Evolutionary conservation across 30 jellyfish, hydroid and myxozoan species (phyloP), one percentile per base, ranked within the genome.

Genomic region (Hydra vulgaris): DNA sequence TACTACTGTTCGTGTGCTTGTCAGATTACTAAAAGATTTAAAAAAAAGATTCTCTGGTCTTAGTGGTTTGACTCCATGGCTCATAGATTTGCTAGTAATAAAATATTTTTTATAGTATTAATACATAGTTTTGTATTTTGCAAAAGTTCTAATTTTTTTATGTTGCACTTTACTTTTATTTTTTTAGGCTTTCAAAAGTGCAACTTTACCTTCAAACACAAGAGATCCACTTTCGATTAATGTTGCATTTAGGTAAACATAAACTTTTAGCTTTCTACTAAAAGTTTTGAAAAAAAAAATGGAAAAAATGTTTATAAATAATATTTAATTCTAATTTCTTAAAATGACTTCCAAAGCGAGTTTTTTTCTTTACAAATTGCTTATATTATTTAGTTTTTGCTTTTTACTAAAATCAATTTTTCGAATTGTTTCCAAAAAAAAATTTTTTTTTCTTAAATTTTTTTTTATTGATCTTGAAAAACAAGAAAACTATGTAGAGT

Each of bases 51-150:
- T 74, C 56, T 74, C 76, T 20, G 97, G 97, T n/a, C 73, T 90
- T 8, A 79, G 79, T 54, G 95, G 94, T 26, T 81, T 90, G 26
- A 90, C 95, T 7, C 97, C 97, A 0, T 90, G 97, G 97, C 88
- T 90, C 15, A 90, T 90, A 27, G 97, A 90, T 61, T 55, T 90
- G 26, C 73, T 90, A 85, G 97, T 90, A 80, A 61, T 87, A 12
- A 61, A 68, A 16, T 15, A 72, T 12, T 15, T 18, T 19, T 79
- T 17, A 8, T 27, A 27, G 7, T 68, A n/a, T 8, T 68, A 68
- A 3, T n/a, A 15, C 75, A 7, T 3, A 68, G 15, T 24, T 8
- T 68, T 7, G 15, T 68, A 4, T 68, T 1, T 16, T 68, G 25
- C 8, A 20, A 68, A 68, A 68, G 8, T 16, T 68, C 8, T 68